Base-by-base conservation (phyloP, 1,140 invertebrate species). In the Choristoneura fumiferana region DNA sequence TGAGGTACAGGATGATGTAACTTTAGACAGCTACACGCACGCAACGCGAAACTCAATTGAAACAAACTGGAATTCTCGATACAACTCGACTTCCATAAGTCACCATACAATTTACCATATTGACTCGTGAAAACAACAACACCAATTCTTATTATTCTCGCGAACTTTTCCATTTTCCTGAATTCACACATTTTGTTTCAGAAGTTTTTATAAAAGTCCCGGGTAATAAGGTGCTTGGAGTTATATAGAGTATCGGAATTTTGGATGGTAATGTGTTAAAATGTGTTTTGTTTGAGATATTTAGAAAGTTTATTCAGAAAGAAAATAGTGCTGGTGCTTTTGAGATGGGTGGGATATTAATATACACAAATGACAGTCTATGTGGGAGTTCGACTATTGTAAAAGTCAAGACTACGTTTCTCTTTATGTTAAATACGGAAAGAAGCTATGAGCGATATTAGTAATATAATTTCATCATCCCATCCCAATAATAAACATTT, bases 141-240 rank as follows among this genome's bases (percentile, higher is more conserved):
- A 40, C 38, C 17, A 17, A 37, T 13, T 22, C 17, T 40, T 57
- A 35, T 43, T 40, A 43, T 29, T 52, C 38, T 17, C 36, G 10
- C 5, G 36, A 57, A 33, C 34, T 49, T 54, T 58, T 49, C 22
- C 43, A 49, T 49, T 49, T 29, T 49, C 6, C 43, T 22, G 43
- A 49, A 18, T 49, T 49, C 18, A 49, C 43, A 22, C 18, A 22
- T 49, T 33, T 17, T 17, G 43, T 13, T 18, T 12, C 17, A 12
- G n/a, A 33, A 49, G 43, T 33, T 13, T 49, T 22, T 49, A 39
- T 15, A 10, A 45, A 13, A 49, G 43, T 29, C 43, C 22, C 12
- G 17, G 12, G 29, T 49, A 22, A 49, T 49, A 29, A 49, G 40
- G 43, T 29, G 8, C 17, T 45, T 12, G 2, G 8, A 10, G 17